Conservation (phyloP, 2,113 vertebrate genomes). For the Passer montanus region DNA sequence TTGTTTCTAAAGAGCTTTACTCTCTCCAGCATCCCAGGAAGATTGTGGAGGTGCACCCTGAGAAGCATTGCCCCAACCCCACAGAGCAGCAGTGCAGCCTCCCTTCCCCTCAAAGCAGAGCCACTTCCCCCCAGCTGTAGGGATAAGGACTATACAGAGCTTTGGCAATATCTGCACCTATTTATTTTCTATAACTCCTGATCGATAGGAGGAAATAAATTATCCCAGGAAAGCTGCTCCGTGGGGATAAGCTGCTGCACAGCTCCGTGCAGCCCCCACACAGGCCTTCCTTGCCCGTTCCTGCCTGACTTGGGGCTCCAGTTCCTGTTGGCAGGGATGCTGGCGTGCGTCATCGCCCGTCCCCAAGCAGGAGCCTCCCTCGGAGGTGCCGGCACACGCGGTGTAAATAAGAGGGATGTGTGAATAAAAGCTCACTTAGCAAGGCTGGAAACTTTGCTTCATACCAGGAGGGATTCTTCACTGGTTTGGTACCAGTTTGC, state of each 20-base stretch:
- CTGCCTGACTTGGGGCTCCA: background rate
- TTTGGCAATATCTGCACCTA: background rate
- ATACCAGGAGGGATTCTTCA: background rate
- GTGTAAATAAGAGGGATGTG: background rate
- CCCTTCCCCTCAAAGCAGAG: background rate
- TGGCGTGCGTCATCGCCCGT: background rate
- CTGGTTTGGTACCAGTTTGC: background rate
- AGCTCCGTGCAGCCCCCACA: background rate
- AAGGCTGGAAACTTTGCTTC: background rate
- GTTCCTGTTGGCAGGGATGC: background rate
- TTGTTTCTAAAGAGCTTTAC: background rate
- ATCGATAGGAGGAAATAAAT: background rate
- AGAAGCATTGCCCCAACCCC: background rate
- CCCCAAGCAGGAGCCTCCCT: background rate
- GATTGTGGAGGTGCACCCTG: accelerated
- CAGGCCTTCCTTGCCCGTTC: background rate
- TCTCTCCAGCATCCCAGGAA: background rate
- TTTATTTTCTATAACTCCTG: background rate
- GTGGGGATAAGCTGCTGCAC: accelerated
- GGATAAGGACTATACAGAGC: background rate
- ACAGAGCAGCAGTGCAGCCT: background rate
- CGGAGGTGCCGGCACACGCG: background rate
- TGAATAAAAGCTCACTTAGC: background rate
- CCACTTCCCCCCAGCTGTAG: background rate
- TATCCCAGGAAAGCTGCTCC: background rate